Percentiles rank a stretch among this genome's conserved stretches.
phyloP scores from a whole-genome alignment of 1,140 invertebrate genomes.

The Heliconius melpomene region DNA sequence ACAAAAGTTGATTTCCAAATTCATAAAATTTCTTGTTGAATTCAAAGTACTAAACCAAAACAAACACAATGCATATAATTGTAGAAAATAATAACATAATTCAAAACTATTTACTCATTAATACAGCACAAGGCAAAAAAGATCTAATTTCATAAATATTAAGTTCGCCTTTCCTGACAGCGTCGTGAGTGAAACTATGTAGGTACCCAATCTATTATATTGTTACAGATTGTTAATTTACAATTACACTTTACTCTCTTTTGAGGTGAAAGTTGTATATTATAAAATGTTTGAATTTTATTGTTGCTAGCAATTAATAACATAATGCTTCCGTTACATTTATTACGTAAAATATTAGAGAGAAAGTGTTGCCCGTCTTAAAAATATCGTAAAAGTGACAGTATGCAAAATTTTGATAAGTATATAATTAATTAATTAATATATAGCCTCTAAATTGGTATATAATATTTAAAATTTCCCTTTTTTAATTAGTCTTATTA shows the following conservation, averaged over 20 bases:
- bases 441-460: too few relatives aligned
- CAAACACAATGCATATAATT: background rate
- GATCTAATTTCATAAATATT: background rate
- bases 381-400: background rate
- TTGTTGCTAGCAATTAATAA: background rate
- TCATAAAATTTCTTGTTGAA: too few relatives aligned
- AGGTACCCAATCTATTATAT: slow-evolving; percentile 33
- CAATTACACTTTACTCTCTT: slow-evolving; percentile 63
- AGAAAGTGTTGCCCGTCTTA: slow-evolving; percentile 12
- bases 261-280: slow-evolving; percentile 35
- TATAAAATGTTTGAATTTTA: slow-evolving; percentile 31
- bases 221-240: slow-evolving; percentile 72
- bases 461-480: too few relatives aligned
- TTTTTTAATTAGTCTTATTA: too few relatives aligned
- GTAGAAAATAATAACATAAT: slow-evolving; percentile 20
- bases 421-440: background rate
- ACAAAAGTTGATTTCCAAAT: too few relatives aligned
- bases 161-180: background rate
- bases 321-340: slow-evolving; percentile 25
- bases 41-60: too few relatives aligned
- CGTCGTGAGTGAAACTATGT: background rate
- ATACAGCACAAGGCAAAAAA: background rate
- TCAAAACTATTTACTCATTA: background rate
- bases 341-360: slow-evolving; percentile 25
- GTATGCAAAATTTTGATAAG: background rate